Evolutionary conservation across 1,140 invertebrate species (phyloP), one percentile per base, ranked within the genome.

Genomic region (Psilanteris sp.): DNA sequence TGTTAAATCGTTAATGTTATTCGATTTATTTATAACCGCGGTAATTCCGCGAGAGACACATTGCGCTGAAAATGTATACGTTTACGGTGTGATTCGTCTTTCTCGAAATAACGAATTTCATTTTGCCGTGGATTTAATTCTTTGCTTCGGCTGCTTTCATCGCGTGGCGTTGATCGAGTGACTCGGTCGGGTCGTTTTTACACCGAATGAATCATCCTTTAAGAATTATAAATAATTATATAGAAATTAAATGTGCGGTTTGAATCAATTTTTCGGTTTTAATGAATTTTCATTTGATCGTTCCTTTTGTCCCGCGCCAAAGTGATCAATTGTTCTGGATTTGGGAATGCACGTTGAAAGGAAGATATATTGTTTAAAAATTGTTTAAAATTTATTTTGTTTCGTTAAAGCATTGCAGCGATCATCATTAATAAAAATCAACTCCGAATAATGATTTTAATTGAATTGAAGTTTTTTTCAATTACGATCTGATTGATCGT

Each of bases 201-300:
- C 4, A 26, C 4, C 4, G 9, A 32, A 15, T 32, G 52, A 57
- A 41, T 43, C 29, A 43, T 59, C 52, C 34, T 10, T 44, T 36
- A 14, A 44, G 20, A 34, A 10, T 37, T 36, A 46, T 37, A 46
- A 61, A 46, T 36, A 61, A 61, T 61, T 37, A 46, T n/a, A n/a
- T 37, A 46, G 20, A 46, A 46, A 61, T 61, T 37, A 7, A 37
- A 61, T 61, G 46, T 62, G 50, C 50, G 44, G 43, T 39, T 62
- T 62, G 32, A 50, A 39, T 39, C 39, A 48, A 62, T 62, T 48
- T 62, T 37, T 26, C 34, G 3, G 7, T 62, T 29, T 46, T 57
- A 57, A 57, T 43, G 31, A 31, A 24, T 37, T 48, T 48, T 61
- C 31, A 14, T 9, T 2, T 3, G 41, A 61, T 61, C 27, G 48